These are phyloP conservation scores for Scaptomyza flava DNA, from an alignment of 2,888 invertebrate species.

Conservation along the genomic window DNA sequence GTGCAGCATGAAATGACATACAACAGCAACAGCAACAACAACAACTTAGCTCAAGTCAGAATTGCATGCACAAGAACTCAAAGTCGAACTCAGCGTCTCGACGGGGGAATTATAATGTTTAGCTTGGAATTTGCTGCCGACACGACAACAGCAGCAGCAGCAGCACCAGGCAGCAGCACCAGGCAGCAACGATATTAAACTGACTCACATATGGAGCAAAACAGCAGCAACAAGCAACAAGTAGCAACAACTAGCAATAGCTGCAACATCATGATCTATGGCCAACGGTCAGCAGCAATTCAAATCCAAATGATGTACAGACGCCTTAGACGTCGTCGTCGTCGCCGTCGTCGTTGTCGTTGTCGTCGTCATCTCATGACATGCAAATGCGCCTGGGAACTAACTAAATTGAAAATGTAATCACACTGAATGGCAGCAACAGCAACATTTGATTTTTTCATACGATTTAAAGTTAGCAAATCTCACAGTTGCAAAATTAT, in stretches of 20 bases:
- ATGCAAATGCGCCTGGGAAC: slow-evolving; percentile 70
- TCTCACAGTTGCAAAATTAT: slow-evolving; percentile 39
- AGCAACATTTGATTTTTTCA: slow-evolving; percentile 51
- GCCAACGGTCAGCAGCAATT: slow-evolving; percentile 49
- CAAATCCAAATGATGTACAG: slow-evolving; percentile 43
- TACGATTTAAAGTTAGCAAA: slow-evolving; percentile 46
- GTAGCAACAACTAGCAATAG: slow-evolving; percentile 5
- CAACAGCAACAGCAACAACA: slow-evolving; percentile 14
- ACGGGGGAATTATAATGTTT: slow-evolving; percentile 43
- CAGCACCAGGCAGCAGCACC: slow-evolving; percentile 17
- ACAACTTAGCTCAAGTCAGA: slow-evolving; percentile 7
- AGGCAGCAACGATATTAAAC: slow-evolving; percentile 11
- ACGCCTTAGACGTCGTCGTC: slow-evolving; percentile 21
- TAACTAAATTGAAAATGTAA: slow-evolving; percentile 66
- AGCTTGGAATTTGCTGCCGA: slow-evolving; percentile 40
- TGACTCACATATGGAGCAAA: slow-evolving; percentile 4
- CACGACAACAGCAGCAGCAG: slow-evolving; percentile 32
- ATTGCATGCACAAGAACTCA: slow-evolving; percentile 16
- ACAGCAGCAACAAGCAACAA: too few species aligned
- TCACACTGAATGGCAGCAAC: slow-evolving; percentile 49
- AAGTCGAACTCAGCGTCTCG: slow-evolving; percentile 17
- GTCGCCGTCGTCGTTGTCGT: neutral
- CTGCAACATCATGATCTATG: slow-evolving; percentile 42
- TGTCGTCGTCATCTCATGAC: slow-evolving; percentile 32
- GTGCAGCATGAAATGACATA: slow-evolving; percentile 53